Evolutionary conservation across 2,888 invertebrate genomes (phyloP).

Genomic region (Catocala nupta): DNA sequence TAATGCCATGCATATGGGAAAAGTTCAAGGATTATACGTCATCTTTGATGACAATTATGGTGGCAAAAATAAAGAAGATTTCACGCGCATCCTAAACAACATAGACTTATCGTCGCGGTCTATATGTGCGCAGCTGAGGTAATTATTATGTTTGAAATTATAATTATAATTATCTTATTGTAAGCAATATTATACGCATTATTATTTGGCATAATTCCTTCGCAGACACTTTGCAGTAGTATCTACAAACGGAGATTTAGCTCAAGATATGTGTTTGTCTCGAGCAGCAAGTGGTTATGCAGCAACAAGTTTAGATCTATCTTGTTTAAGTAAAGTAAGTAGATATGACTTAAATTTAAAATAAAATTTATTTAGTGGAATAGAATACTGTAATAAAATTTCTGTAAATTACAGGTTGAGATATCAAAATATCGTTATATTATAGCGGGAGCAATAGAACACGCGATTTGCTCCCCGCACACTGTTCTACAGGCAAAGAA

Average conservation of each 20-base stretch:
- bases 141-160: not conserved
- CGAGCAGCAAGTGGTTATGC: not conserved
- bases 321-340: not conserved
- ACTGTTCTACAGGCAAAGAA: too few species aligned
- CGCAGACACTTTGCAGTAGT: slow-evolving; percentile 12
- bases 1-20: not conserved
- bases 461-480: too few species aligned
- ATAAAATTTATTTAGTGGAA: too few species aligned
- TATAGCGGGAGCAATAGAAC: too few species aligned
- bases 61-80: not conserved
- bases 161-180: not conserved
- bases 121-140: slow-evolving; percentile 12
- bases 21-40: not conserved
- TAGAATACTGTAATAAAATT: too few species aligned
- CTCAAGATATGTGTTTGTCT: not conserved
- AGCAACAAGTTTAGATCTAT: not conserved
- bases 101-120: slow-evolving; percentile 3
- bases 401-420: too few species aligned
- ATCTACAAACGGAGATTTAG: not conserved
- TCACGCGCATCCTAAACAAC: not conserved
- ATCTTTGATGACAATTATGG: not conserved
- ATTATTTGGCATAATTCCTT: not conserved
- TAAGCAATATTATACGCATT: not conserved
- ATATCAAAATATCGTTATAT: too few species aligned
- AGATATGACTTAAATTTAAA: not conserved